Evolutionary conservation across 2,888 invertebrate genomes (phyloP).

Genomic region (Prosapia bicincta): DNA sequence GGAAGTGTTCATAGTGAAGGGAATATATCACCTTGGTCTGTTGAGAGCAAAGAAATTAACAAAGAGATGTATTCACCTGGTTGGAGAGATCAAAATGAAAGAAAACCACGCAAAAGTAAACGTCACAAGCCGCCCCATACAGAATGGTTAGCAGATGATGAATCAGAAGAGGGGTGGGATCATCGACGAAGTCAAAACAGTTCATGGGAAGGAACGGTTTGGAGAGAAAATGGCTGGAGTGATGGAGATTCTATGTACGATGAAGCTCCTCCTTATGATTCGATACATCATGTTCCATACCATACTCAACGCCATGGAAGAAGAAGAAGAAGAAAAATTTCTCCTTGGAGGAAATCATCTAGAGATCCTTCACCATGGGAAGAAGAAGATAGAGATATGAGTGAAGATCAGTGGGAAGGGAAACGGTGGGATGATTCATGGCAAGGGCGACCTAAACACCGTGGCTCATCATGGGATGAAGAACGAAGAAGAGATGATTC

Average conservation of each 20-base stretch:
- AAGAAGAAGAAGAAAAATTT: conserved; percentile 43
- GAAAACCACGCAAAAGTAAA: conserved; percentile 39
- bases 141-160: conserved; percentile 41
- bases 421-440: conserved; percentile 44
- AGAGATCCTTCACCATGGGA: conserved; percentile 81
- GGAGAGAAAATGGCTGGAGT: conserved; percentile 43
- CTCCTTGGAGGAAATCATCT: conserved; percentile 57
- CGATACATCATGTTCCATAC: conserved; percentile 25
- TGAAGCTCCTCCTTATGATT: conserved; percentile 39
- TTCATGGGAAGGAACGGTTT: conserved; percentile 40
- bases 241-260: conserved; percentile 43
- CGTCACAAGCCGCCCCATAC: conserved; percentile 37
- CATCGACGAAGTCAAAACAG: conserved; percentile 37
- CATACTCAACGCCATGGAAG: conserved; percentile 38
- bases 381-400: conserved; percentile 55
- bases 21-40: conserved; percentile 38
- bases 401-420: conserved; percentile 37
- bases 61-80: conserved; percentile 35
- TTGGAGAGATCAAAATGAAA: conserved; percentile 37
- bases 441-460: conserved; percentile 52
- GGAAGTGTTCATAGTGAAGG: conserved; percentile 36
- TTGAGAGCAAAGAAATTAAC: conserved; percentile 36
- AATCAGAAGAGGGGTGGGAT: conserved; percentile 43
- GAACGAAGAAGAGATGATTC: conserved; percentile 48
- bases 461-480: conserved; percentile 52